Conservation (phyloP, 2,113 vertebrate species). For the Macrotus californicus region DNA sequence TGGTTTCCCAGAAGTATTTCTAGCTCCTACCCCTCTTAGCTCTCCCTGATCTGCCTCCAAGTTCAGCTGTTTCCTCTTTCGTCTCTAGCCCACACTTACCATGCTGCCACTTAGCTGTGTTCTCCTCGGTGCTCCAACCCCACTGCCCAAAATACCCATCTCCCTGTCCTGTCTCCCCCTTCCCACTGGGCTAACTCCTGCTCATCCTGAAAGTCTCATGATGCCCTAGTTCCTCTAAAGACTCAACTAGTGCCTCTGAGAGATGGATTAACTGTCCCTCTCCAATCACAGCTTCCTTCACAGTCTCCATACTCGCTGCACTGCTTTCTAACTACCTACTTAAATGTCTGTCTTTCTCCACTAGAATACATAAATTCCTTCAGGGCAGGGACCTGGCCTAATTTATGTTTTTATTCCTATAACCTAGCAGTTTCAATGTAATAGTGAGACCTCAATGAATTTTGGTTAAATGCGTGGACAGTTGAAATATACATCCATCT, state of each 20-base stretch:
- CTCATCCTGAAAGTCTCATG: background rate
- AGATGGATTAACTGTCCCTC: background rate
- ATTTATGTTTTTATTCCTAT: background rate
- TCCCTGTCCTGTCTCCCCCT: background rate
- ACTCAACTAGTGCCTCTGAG: background rate
- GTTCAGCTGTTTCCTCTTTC: background rate
- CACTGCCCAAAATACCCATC: background rate
- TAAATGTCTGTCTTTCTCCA: background rate
- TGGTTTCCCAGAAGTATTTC: background rate
- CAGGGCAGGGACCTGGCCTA: background rate
- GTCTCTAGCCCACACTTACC: background rate
- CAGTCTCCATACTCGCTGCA: background rate
- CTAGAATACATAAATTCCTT: background rate
- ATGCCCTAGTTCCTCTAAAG: background rate
- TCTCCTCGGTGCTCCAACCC: background rate
- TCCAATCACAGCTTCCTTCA: background rate
- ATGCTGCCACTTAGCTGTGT: background rate
- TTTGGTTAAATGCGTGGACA: background rate
- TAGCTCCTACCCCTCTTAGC: background rate
- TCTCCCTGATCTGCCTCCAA: background rate
- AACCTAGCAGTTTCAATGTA: background rate
- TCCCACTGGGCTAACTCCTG: background rate
- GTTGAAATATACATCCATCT: background rate
- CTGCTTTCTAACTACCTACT: background rate
- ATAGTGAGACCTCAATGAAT: background rate